Base-by-base conservation (phyloP, 2,888 invertebrate genomes). In the Macropis europaea region DNA sequence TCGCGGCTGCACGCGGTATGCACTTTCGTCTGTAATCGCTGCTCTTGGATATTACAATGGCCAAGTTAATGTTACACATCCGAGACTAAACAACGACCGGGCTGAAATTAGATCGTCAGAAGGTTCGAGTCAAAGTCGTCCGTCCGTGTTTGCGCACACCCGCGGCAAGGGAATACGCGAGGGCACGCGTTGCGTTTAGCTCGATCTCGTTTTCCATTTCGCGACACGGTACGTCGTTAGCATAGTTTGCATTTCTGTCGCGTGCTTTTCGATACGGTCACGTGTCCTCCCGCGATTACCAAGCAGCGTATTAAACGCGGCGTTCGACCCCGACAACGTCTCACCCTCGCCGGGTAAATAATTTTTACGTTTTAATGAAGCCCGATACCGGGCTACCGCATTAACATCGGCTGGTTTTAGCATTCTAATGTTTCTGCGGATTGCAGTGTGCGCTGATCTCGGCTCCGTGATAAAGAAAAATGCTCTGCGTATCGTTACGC, bases 251-350 rank as follows among this genome's bases (percentile, higher is more conserved):
- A 42, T 54, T 13, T 28, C 13, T 24, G 38, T 73, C 50, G 73
- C 60, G 57, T 79, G 76, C 66, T 54, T 71, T 48, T 80, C 60
- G 62, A 75, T 60, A 74, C 56, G 53, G 45, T 80, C 62, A 74
- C 67, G 63, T 77, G 71, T 67, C 45, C 40, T 13, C 11, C 4
- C 22, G 34, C 71, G 72, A 80, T 77, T 77, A 77, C 32, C 64
- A 17, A 11, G 13, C 28, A 17, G 3, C 19, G 40, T 56, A 52
- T 17, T 69, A 48, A 62, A 36, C 57, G 34, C 42, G 17, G 4
- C 24, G 68, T 22, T 2, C n/a, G 38, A 24, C 15, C 17, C 9
- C 28, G n/a, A 17, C 15, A 17, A 13, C 38, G 15, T 11, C 13
- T 11, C 26, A 11, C 13, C 36, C 19, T 43, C 19, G 43, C 54